A percentile compares a stretch with the other conserved stretches of the same genome.
These are phyloP conservation scores for Collichthys lucidus DNA, from an alignment of 2,113 vertebrate genomes.

Conservation along the genomic window DNA sequence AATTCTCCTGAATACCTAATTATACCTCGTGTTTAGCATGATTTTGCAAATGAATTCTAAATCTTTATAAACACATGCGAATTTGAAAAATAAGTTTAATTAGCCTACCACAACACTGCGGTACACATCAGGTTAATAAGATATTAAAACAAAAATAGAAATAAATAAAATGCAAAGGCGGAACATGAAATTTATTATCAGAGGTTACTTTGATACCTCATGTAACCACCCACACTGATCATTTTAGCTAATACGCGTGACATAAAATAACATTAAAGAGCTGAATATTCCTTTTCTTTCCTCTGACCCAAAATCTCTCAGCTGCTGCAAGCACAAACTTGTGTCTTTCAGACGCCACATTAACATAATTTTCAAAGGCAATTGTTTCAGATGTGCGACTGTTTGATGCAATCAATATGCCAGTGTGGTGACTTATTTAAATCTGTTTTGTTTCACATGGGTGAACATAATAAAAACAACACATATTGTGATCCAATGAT, in stretches of 20 bases:
- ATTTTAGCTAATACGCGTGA: constrained; percentile 19
- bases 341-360: constrained; percentile 27
- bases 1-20: constrained; percentile 74
- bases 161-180: constrained; percentile 18
- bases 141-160: constrained; percentile 26
- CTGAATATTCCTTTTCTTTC: constrained; percentile 23
- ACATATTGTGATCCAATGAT: constrained; percentile 12
- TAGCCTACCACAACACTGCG: constrained; percentile 4
- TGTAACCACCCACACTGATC: constrained; percentile 16
- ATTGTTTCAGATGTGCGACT: constrained; percentile 22
- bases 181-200: constrained; percentile 1
- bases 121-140: background rate
- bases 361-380: constrained; percentile 58
- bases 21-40: constrained; percentile 55
- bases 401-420: constrained; percentile 55
- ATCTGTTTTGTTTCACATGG: constrained; percentile 35
- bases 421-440: constrained; percentile 36
- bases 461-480: constrained; percentile 31
- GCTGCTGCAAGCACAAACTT: constrained; percentile 44
- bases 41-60: constrained; percentile 66
- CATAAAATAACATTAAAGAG: constrained; percentile 49
- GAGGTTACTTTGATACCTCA: background rate
- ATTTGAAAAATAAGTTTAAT: constrained; percentile 41
- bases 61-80: constrained; percentile 47
- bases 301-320: constrained; percentile 34